Percentiles rank a stretch among this genome's conserved stretches.
phyloP scores from a whole-genome alignment of 2,888 invertebrate species.

The Biston betularia region DNA sequence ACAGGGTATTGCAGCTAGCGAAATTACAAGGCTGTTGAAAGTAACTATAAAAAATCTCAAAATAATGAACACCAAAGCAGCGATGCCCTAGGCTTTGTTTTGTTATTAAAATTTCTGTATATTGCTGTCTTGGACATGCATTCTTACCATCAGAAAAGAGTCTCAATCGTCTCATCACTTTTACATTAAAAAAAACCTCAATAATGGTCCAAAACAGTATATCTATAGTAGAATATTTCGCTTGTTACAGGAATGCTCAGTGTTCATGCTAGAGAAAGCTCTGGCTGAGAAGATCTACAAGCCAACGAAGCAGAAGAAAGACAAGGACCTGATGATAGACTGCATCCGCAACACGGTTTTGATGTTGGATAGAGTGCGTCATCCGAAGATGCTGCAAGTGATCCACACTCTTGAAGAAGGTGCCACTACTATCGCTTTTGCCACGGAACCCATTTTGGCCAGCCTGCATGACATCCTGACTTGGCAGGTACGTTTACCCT shows the following conservation, averaged over 20 bases:
- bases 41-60: too few relatives aligned
- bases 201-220: too few relatives aligned
- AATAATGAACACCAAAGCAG: too few relatives aligned
- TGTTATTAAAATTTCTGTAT: too few relatives aligned
- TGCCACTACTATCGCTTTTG: constrained; percentile 95
- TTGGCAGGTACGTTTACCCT: constrained; percentile 88
- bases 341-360: constrained; percentile 92
- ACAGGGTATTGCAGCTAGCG: too few relatives aligned
- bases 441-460: constrained; percentile 95
- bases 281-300: constrained; percentile 97
- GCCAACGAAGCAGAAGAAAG: constrained; percentile 89
- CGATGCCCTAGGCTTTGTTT: too few relatives aligned
- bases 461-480: constrained; percentile 96
- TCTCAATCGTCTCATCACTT: too few relatives aligned
- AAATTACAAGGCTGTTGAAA: too few relatives aligned
- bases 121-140: too few relatives aligned
- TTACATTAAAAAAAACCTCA: too few relatives aligned
- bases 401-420: constrained; percentile 93
- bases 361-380: constrained; percentile 92
- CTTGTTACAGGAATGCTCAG: constrained; percentile 92
- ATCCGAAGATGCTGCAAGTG: constrained; percentile 93
- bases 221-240: too few relatives aligned
- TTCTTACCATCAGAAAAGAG: too few relatives aligned
- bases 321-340: constrained; percentile 93
- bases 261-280: constrained; percentile 97